Evolutionary conservation across 2,888 invertebrate genomes (phyloP), one percentile per base, ranked within the genome.

Genomic region (Parthenolecanium corni): DNA sequence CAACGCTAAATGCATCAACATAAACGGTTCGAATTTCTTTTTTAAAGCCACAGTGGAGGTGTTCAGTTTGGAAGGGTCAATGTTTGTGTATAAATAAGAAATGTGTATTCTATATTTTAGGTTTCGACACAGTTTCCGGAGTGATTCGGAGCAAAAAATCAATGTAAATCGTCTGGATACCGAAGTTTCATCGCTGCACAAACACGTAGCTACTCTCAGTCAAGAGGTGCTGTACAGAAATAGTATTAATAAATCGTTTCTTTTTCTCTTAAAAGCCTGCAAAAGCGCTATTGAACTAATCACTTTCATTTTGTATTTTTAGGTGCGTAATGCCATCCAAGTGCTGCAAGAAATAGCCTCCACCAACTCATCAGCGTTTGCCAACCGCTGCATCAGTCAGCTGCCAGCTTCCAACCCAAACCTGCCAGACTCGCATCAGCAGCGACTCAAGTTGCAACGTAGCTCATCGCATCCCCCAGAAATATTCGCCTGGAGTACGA

Each of bases 381-480:
- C 66, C 9, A 46, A 69, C 70, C 65, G 80, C 74, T 82, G 81
- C 71, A 82, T 70, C 5, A 69, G 69, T 63, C 67, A 69, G 6
- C 64, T 70, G 31, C 71, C 87, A 12, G 86, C 86, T n/a, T 89
- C 89, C 65, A 89, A 89, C 72, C 89, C 89, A 3, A 89, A 85
- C 71, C 78, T 86, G 40, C 82, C 83, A 38, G 66, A 65, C 21
- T 47, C 64, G 46, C 62, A 52, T 51, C 64, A 64, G 14, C 46
- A 46, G 4, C 73, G 67, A 11, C 73, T 67, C 21, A 53, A 69
- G 78, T 77, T 89, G 57, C 86, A 86, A 1, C 79, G 89, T 64
- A 84, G 86, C 71, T 85, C 85, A 64, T 89, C 89, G 2, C 89
- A 89, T 75, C 89, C 89, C 0, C 87, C 89, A 1, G 89, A 89